Evolutionary conservation across 2,888 invertebrate species (phyloP).

Genomic region (Trichogramma evanescens): DNA sequence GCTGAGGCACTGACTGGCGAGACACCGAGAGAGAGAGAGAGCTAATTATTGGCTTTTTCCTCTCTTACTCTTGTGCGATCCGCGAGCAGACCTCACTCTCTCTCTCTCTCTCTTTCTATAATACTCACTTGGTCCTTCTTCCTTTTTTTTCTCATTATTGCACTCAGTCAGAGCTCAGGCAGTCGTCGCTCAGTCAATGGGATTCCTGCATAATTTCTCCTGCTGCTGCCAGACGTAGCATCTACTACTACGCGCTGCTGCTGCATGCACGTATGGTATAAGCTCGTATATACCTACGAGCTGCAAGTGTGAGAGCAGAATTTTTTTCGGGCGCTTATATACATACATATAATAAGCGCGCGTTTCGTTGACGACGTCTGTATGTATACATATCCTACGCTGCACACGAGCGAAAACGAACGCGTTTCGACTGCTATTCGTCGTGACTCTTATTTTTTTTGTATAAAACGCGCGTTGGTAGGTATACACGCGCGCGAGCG

Average conservation of each 20-base stretch:
- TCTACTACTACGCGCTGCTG: background rate
- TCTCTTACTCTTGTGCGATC: background rate
- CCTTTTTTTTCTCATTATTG: background rate
- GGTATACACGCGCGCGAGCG: no score
- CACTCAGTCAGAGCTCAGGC: background rate
- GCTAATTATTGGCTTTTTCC: constrained; percentile 5
- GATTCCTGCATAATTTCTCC: constrained; percentile 17
- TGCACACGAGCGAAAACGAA: no score
- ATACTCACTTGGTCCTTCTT: background rate
- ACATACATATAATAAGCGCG: no score
- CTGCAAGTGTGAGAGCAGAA: background rate
- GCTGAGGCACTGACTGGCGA: background rate
- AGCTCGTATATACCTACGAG: background rate
- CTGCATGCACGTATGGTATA: background rate
- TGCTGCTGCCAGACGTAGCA: background rate
- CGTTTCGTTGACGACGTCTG: no score
- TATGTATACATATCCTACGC: no score
- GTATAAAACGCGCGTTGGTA: no score
- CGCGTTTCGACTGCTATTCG: no score
- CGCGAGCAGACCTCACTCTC: background rate
- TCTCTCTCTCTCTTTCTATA: background rate
- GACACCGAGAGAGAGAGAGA: background rate
- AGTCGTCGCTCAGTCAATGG: constrained; percentile 3
- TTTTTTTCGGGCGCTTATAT: no score
- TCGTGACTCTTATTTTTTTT: no score